phyloP scores from a whole-genome alignment of 2,888 invertebrate species.

The Noctua comes region DNA sequence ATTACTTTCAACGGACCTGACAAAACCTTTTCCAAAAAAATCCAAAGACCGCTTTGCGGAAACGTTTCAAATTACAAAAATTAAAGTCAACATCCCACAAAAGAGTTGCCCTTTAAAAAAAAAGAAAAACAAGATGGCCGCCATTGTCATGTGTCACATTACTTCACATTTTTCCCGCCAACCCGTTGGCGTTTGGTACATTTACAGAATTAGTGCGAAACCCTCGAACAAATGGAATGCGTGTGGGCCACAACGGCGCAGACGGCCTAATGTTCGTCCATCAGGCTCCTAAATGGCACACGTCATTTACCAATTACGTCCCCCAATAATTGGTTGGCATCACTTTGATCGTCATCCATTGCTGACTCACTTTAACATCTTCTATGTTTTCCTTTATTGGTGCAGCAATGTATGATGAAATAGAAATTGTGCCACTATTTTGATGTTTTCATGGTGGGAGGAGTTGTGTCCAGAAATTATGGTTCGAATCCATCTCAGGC shows the following conservation, averaged over 20 bases:
- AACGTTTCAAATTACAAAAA: conserved; percentile 48
- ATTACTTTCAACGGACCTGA: not conserved
- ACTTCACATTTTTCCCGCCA: conserved; percentile 79
- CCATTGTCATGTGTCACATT: conserved; percentile 80
- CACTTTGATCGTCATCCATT: conserved; percentile 65
- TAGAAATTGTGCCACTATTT: conserved; percentile 14
- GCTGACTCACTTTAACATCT: conserved; percentile 47
- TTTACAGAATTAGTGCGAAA: conserved; percentile 85
- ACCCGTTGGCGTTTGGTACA: conserved; percentile 77
- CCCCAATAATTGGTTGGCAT: conserved; percentile 34
- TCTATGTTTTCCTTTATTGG: not conserved
- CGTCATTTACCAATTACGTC: conserved; percentile 86
- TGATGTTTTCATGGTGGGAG: conserved; percentile 63
- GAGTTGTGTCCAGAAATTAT: conserved; percentile 87
- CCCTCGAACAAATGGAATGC: conserved; percentile 86
- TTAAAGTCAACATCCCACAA: conserved; percentile 49
- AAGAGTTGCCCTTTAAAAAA: conserved; percentile 50
- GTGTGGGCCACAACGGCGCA: conserved; percentile 83
- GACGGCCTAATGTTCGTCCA: conserved; percentile 89
- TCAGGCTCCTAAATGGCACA: conserved; percentile 88
- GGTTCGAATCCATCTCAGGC: conserved; percentile 88
- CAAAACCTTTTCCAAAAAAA: conserved; percentile 21
- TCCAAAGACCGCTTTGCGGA: conserved; percentile 14
- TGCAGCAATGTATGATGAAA: conserved; percentile 70
- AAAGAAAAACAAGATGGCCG: conserved; percentile 61